Evolutionary conservation across 2,113 vertebrate species (phyloP).

Genomic region (Callocephalon fimbriatum): DNA sequence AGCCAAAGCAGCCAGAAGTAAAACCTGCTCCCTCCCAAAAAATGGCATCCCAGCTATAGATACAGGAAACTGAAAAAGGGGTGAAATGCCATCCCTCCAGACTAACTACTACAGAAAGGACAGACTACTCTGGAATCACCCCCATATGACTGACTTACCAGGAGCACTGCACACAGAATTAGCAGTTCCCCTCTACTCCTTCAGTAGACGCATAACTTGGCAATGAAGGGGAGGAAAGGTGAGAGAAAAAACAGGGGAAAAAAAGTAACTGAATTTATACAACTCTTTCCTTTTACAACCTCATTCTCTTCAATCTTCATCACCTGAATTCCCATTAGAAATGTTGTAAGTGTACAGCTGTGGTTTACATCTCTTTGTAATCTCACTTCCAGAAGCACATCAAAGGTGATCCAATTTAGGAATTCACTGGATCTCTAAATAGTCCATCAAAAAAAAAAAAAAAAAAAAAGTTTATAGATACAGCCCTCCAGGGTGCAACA

Average conservation of each 20-base stretch:
- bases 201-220: background rate
- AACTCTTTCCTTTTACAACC: background rate
- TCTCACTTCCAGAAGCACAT: background rate
- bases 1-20: background rate
- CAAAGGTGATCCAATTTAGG: background rate
- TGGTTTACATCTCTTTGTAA: background rate
- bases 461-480: background rate
- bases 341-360: background rate
- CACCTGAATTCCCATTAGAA: background rate
- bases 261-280: background rate
- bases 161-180: background rate
- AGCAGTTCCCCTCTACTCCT: background rate
- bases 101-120: background rate
- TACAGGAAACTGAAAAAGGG: background rate
- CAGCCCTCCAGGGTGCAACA: background rate
- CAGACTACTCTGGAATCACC: background rate
- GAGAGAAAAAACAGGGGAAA: background rate
- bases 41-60: background rate
- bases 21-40: background rate
- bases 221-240: background rate
- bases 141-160: background rate
- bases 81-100: background rate
- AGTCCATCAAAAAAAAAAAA: background rate
- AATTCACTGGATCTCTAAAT: background rate
- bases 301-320: background rate